Percentiles rank a stretch among this genome's conserved stretches.
These are phyloP conservation scores for Nemoura dubitans DNA, from an alignment of 2,888 invertebrate genomes.

Conservation along the genomic window DNA sequence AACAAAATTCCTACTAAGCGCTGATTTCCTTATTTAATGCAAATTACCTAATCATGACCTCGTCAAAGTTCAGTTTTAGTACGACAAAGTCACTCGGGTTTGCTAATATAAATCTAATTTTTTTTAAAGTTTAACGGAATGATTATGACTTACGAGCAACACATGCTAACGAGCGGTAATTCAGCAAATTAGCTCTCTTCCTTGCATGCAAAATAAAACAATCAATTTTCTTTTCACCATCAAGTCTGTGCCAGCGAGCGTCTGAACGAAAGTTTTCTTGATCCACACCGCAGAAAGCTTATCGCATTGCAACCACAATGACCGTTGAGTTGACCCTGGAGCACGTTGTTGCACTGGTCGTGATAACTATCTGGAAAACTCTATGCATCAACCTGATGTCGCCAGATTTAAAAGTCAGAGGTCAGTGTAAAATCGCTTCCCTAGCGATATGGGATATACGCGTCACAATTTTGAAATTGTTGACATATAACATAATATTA, in stretches of 20 bases:
- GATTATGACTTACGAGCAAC: background rate
- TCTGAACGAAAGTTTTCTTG: no score
- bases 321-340: background rate
- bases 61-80: background rate
- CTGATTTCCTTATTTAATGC: background rate
- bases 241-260: no score
- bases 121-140: background rate
- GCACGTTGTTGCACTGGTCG: background rate
- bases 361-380: background rate
- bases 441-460: background rate
- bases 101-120: slow-evolving; percentile 8
- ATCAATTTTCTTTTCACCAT: background rate
- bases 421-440: background rate
- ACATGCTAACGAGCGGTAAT: background rate
- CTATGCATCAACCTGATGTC: background rate
- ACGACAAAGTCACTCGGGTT: background rate
- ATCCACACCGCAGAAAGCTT: no score
- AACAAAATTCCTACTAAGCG: background rate
- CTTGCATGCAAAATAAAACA: background rate
- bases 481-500: background rate
- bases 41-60: background rate
- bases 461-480: background rate
- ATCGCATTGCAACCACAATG: background rate
- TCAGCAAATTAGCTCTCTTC: background rate
- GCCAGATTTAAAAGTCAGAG: background rate